phyloP scores from a whole-genome alignment of 2,888 invertebrate genomes.

The Gandaritis pyraliata region DNA sequence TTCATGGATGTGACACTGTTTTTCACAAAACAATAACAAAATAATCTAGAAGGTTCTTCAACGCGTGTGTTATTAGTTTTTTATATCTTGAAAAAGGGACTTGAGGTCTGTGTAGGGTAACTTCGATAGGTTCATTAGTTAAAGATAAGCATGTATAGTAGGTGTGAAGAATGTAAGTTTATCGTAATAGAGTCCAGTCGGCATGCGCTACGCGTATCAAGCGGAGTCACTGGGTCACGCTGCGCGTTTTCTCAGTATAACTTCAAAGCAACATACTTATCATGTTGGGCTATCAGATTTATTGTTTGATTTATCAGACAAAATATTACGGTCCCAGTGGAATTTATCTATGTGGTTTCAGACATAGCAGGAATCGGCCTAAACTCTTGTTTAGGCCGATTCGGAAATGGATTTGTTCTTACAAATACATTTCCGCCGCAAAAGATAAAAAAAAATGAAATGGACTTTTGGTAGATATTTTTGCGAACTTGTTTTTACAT shows the following conservation, averaged over 20 bases:
- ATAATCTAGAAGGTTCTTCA: too few species aligned
- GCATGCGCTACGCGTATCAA: conserved; percentile 42
- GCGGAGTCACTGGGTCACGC: conserved; percentile 53
- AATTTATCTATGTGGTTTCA: background rate
- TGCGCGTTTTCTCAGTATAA: conserved; percentile 28
- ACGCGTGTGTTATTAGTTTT: background rate
- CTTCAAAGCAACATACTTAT: conserved; percentile 9
- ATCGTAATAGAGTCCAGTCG: conserved; percentile 36
- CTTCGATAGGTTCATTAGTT: conserved; percentile 1
- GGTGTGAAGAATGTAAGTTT: conserved; percentile 25
- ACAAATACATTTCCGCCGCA: too few species aligned
- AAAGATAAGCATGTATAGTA: conserved; percentile 1
- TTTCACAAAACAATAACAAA: background rate
- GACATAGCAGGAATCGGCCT: too few species aligned
- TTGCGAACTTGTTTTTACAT: background rate
- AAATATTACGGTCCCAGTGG: conserved; percentile 4
- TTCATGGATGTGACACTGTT: background rate
- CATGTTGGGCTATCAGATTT: conserved; percentile 14
- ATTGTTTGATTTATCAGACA: conserved; percentile 18
- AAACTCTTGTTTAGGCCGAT: too few species aligned
- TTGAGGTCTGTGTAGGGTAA: background rate
- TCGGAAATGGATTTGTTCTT: too few species aligned
- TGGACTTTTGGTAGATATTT: background rate
- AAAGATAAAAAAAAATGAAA: too few species aligned
- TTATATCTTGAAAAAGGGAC: background rate